Evolutionary conservation across 2,888 invertebrate species (phyloP).

Genomic region (Cerastis leucographa): DNA sequence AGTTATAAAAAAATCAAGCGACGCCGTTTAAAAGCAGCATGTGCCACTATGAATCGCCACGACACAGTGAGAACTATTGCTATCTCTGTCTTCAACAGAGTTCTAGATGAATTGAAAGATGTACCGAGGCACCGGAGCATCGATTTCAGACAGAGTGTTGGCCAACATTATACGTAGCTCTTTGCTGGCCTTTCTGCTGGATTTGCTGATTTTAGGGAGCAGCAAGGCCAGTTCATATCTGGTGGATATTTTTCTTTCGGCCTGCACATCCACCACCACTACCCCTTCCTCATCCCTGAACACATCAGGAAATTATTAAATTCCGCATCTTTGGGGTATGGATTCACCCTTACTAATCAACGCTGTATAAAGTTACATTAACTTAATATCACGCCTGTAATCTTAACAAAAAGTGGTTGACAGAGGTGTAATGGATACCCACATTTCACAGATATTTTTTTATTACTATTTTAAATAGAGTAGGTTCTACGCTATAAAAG

Average conservation of each 20-base stretch:
- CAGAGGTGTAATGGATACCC: constrained; percentile 2
- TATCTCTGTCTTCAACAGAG: constrained; percentile 18
- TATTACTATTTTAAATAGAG: not conserved
- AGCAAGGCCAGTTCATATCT: constrained; percentile 1
- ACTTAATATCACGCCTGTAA: not conserved
- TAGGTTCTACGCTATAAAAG: not conserved
- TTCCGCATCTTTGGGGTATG: not conserved
- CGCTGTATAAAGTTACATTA: constrained; percentile 29
- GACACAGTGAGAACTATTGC: constrained; percentile 21
- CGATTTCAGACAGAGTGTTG: not conserved
- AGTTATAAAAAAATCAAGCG: constrained; percentile 16
- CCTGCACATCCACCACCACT: not conserved
- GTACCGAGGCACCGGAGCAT: constrained; percentile 18
- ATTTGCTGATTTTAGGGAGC: constrained; percentile 11
- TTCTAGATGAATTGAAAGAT: constrained; percentile 37
- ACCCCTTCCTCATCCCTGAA: constrained; percentile 23
- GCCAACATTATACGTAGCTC: constrained; percentile 2
- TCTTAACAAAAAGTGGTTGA: not conserved
- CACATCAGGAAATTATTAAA: constrained; percentile 22
- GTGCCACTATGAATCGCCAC: constrained; percentile 14
- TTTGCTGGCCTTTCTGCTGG: not conserved
- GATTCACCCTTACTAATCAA: constrained; percentile 20
- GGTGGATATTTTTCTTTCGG: constrained; percentile 1
- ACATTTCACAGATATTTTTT: not conserved
- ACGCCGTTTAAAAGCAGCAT: constrained; percentile 8